Evolutionary conservation across 1,140 invertebrate species (phyloP).

Genomic region (Cotesia chilonis): DNA sequence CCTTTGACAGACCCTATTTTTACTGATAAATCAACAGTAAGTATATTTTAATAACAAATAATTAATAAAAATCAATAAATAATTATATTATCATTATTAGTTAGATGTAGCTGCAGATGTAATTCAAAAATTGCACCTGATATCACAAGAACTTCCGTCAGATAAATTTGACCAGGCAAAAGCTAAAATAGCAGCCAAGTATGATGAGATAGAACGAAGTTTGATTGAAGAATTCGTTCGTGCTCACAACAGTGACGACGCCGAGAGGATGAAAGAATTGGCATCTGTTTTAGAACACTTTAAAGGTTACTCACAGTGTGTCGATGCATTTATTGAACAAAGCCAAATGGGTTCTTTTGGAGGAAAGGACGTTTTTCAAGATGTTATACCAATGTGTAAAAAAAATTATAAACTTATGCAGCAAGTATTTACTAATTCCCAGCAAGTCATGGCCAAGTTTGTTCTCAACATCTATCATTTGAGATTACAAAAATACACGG

Average conservation of each 20-base stretch:
- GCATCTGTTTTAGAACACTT: slow-evolving; percentile 93
- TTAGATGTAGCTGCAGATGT: slow-evolving; percentile 97
- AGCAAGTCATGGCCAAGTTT: slow-evolving; percentile 98
- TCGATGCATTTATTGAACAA: slow-evolving; percentile 97
- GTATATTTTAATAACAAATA: slow-evolving; percentile 37
- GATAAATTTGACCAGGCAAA: slow-evolving; percentile 90
- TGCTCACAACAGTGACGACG: slow-evolving; percentile 85
- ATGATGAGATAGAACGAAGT: slow-evolving; percentile 92
- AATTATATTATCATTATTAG: slow-evolving; percentile 63
- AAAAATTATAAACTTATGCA: slow-evolving; percentile 89
- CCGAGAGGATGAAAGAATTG: slow-evolving; percentile 90
- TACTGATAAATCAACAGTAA: slow-evolving; percentile 83
- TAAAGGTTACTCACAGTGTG: slow-evolving; percentile 94
- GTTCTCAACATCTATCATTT: slow-evolving; percentile 95
- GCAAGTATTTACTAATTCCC: slow-evolving; percentile 94
- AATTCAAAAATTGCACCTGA: slow-evolving; percentile 95
- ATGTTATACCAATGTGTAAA: slow-evolving; percentile 90
- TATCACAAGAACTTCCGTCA: slow-evolving; percentile 91
- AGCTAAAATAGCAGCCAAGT: slow-evolving; percentile 91
- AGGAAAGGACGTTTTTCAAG: slow-evolving; percentile 89
- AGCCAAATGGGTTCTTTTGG: slow-evolving; percentile 85
- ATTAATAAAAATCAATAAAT: not conserved
- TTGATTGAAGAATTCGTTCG: slow-evolving; percentile 95
- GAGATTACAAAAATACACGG: slow-evolving; percentile 88
- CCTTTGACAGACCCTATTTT: slow-evolving; percentile 87